Base-by-base conservation (phyloP, 2,113 vertebrate species). In the Laticauda colubrina region DNA sequence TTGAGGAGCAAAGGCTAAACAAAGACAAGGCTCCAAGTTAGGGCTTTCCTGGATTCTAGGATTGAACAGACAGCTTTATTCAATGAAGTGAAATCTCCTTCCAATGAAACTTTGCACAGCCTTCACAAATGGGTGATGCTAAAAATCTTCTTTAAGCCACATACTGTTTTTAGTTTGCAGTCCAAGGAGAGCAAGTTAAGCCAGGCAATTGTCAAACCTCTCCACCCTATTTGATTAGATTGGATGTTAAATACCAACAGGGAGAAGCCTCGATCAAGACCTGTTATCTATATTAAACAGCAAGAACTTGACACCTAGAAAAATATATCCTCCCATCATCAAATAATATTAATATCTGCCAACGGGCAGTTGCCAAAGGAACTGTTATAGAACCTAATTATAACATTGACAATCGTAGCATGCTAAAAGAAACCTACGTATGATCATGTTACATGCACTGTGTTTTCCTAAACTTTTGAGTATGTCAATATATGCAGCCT, bases 151-250 rank as follows among this genome's bases (percentile, higher is more conserved):
- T 45, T 87, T 39, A 18, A 85, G 81, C 81, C 2, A 4, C 15
- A 24, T 59, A 57, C 57, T 12, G 7, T 34, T 75, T 75, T 75
- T 34, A 29, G 59, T 39, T 92, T 89, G 61, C 61, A n/a, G 51
- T 86, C 24, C 29, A 55, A 59, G 55, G 24, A 45, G 15, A 91
- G 90, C 56, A 91, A 86, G 10, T 12, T 59, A 56, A 91, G 55
- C 51, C 75, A 61, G 55, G 54, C 55, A n/a, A 43, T 87, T 87
- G 90, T 61, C 54, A 87, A 81, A 81, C 59, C 54, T 88, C 55
- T 88, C 59, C 59, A 55, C 57, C 86, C 91, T 75, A 9, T 69
- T 88, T 88, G 15, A 88, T 75, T 55, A 75, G 91, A 88, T 81
- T 48, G 56, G 87, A 81, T 91, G 48, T 64, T n/a, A 54, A 45